Percentiles rank a stretch among this genome's conserved stretches.
These are phyloP conservation scores for Excalfactoria chinensis DNA, from an alignment of 2,113 vertebrate genomes.

Conservation along the genomic window DNA sequence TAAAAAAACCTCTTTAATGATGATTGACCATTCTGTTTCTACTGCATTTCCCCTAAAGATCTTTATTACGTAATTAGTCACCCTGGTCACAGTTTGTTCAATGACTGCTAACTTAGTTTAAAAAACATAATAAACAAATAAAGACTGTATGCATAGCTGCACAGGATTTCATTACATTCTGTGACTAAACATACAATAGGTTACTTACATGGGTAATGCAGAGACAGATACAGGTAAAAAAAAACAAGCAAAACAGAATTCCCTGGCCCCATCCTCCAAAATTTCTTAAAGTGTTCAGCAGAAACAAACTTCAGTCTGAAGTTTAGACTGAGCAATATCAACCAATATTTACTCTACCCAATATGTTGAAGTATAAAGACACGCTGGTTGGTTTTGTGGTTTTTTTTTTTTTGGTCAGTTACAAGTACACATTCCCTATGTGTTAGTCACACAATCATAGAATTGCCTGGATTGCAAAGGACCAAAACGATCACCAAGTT, in stretches of 20 bases:
- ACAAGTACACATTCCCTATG: not conserved
- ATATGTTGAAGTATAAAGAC: not conserved
- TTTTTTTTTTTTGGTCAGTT: not conserved
- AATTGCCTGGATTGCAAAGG: too few relatives aligned
- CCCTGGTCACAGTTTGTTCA: not conserved
- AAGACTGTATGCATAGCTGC: not conserved
- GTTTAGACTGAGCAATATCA: not conserved
- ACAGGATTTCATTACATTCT: not conserved
- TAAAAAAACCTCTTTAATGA: not conserved
- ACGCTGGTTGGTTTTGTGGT: not conserved
- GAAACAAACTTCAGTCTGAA: not conserved
- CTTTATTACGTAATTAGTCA: not conserved
- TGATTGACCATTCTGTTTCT: not conserved
- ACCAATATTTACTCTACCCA: not conserved
- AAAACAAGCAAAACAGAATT: not conserved
- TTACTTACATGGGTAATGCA: not conserved
- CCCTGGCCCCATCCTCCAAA: not conserved
- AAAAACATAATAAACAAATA: not conserved
- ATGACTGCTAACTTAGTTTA: not conserved
- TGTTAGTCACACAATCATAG: too few relatives aligned
- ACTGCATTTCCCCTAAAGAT: not conserved
- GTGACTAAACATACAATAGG: not conserved
- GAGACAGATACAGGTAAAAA: not conserved
- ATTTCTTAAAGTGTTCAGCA: not conserved
- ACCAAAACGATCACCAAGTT: too few relatives aligned